Percentiles rank a stretch among this genome's conserved stretches.
Evolutionary conservation across 1,140 invertebrate genomes (phyloP).

Genomic region (Palaemon carinicauda): DNA sequence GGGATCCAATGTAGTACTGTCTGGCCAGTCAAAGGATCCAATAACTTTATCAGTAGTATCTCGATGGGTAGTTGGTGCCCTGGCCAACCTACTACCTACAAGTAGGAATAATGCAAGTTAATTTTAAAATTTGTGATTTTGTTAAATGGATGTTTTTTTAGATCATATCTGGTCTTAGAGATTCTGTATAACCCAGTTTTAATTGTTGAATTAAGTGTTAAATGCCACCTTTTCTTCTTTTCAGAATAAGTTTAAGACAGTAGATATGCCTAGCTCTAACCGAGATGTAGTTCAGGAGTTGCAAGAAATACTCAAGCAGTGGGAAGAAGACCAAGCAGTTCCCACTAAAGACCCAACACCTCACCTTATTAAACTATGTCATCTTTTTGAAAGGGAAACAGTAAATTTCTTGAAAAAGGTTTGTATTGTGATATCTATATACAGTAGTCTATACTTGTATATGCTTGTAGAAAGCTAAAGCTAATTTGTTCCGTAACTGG

Average conservation of each 20-base stretch:
- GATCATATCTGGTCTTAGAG: background rate
- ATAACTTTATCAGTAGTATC: no score
- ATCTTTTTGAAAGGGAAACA: slow-evolving; percentile 58
- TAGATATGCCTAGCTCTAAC: slow-evolving; percentile 41
- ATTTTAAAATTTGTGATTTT: no score
- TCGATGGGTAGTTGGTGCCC: no score
- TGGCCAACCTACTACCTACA: no score
- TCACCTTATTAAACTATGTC: slow-evolving; percentile 55
- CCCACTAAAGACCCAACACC: slow-evolving; percentile 57
- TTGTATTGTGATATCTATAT: no score
- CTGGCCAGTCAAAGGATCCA: no score
- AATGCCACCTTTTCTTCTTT: background rate
- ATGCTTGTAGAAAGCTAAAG: no score
- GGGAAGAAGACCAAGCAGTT: slow-evolving; percentile 58
- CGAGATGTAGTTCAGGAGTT: slow-evolving; percentile 56
- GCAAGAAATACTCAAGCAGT: slow-evolving; percentile 53
- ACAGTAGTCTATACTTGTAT: no score
- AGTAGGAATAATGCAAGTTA: no score
- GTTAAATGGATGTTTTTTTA: background rate
- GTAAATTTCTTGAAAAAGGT: slow-evolving; percentile 58
- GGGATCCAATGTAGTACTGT: no score
- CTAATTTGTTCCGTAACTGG: no score
- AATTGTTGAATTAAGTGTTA: background rate
- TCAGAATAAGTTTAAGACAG: background rate
- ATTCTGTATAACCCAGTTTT: no score